These are phyloP conservation scores for Sandelia bainsii DNA, from an alignment of 2,797 vertebrate species.

Conservation along the genomic window DNA sequence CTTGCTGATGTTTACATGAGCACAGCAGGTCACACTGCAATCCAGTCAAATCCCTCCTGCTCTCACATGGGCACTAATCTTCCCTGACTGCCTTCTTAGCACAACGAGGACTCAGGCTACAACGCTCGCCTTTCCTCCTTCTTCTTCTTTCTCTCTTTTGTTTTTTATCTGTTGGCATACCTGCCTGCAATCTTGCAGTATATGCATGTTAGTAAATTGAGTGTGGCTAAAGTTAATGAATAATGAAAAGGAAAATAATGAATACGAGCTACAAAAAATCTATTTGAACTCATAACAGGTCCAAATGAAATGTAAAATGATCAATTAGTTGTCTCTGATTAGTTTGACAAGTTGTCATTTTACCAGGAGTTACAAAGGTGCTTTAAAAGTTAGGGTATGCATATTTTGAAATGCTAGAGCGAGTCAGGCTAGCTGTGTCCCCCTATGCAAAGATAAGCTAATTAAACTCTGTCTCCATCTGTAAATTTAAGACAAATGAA, in stretches of 20 bases:
- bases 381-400: background rate
- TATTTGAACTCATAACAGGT: no score
- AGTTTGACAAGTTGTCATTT: no score
- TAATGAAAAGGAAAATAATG: background rate
- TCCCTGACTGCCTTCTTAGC: constrained; percentile 75
- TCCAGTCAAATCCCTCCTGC: constrained; percentile 77
- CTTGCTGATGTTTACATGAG: constrained; percentile 71
- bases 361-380: no score
- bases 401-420: background rate
- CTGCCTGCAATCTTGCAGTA: background rate
- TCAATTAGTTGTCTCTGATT: no score
- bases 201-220: background rate
- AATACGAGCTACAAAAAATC: no score
- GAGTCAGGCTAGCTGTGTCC: no score
- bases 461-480: no score
- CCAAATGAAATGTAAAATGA: no score
- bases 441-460: background rate
- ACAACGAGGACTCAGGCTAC: constrained; percentile 47
- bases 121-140: constrained; percentile 27
- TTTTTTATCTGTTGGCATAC: background rate
- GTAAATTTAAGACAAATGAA: background rate
- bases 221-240: background rate
- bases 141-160: constrained; percentile 7
- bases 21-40: constrained; percentile 75
- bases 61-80: constrained; percentile 81